Conservation (phyloP, 2,888 invertebrate species). For the Polydrusus tereticollis region DNA sequence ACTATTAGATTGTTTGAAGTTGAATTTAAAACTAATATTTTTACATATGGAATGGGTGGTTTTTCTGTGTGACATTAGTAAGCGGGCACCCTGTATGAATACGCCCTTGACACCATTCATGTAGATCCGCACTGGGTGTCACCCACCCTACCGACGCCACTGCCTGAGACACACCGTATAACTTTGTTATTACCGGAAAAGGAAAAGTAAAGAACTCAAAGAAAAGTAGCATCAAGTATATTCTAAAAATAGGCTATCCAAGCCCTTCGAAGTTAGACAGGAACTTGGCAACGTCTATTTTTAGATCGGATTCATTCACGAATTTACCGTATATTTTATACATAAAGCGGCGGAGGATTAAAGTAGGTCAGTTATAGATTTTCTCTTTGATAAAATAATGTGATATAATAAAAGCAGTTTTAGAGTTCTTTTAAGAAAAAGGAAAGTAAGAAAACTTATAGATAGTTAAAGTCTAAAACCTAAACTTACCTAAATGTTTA, state of each 20-base stretch:
- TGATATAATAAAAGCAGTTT: background rate
- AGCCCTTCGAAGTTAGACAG: slow-evolving; percentile 5
- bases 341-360: slow-evolving; percentile 10
- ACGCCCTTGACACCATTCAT: no score
- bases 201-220: slow-evolving; percentile 6
- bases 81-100: no score
- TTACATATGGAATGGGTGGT: no score
- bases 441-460: background rate
- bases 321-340: background rate
- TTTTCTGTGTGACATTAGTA: no score
- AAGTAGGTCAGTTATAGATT: slow-evolving; percentile 40
- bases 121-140: no score
- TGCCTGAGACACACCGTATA: no score
- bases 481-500: no score
- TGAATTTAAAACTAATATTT: no score
- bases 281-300: slow-evolving; percentile 3
- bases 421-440: background rate
- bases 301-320: slow-evolving; percentile 9
- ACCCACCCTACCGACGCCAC: no score
- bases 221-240: background rate
- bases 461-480: no score
- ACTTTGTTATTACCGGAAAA: slow-evolving; percentile 9
- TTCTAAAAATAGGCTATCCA: slow-evolving; percentile 16
- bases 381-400: slow-evolving; percentile 7
- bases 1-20: no score